These are phyloP conservation scores for Origma solitaria DNA, from an alignment of 2,113 vertebrate genomes.

Conservation along the genomic window DNA sequence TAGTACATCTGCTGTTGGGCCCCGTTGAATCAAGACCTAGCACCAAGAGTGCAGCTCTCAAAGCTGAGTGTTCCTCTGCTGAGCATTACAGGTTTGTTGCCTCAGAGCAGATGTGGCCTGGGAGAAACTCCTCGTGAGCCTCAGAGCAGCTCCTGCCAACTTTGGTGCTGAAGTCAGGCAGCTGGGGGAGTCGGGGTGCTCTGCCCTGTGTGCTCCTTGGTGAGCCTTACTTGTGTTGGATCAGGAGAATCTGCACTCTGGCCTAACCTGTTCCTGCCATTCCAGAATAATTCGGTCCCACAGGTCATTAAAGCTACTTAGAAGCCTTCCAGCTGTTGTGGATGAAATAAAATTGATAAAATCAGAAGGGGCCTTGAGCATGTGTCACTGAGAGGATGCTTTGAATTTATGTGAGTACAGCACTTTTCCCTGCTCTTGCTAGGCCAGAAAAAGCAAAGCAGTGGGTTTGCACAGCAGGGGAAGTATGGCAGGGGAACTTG, in stretches of 20 bases:
- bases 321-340: neutral
- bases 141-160: neutral
- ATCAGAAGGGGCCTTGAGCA: neutral
- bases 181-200: fast-evolving
- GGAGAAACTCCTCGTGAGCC: neutral
- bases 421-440: neutral
- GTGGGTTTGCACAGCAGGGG: neutral
- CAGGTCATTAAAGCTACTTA: neutral
- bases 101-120: neutral
- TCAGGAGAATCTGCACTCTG: neutral
- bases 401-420: neutral
- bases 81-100: fast-evolving
- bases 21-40: neutral
- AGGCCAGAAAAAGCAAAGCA: neutral
- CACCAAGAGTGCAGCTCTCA: neutral
- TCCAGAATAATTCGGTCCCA: neutral
- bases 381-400: neutral
- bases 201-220: neutral
- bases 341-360: neutral
- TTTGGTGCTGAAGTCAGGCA: neutral
- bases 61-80: neutral
- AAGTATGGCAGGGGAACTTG: neutral
- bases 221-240: neutral
- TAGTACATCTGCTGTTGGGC: neutral
- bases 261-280: neutral